Percentiles rank a stretch among this genome's conserved stretches.
These are phyloP conservation scores for Apostichopus parvimensis DNA, from an alignment of 35 echinoderm and acorn worm genomes.

Conservation along the genomic window DNA sequence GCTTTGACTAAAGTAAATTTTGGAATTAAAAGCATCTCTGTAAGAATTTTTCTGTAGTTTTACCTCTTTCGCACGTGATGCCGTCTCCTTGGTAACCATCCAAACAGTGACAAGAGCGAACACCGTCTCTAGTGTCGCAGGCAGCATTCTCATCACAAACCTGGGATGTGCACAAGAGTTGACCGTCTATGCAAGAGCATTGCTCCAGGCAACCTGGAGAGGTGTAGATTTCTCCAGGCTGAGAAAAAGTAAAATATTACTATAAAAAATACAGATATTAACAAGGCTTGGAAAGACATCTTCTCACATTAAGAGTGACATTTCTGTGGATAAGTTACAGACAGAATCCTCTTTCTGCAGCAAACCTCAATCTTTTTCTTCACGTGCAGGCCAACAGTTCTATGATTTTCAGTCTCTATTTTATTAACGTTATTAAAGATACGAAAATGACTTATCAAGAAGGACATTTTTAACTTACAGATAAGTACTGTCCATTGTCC, in stretches of 20 bases:
- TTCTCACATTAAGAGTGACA: no score
- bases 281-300: no score
- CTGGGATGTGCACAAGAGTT: background rate
- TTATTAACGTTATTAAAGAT: background rate
- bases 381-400: no score
- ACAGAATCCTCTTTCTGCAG: no score
- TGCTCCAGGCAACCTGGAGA: constrained; percentile 7
- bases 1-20: no score
- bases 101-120: constrained; percentile 18
- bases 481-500: constrained; percentile 29
- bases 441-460: background rate
- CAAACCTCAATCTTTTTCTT: no score
- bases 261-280: no score
- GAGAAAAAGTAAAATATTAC: background rate
- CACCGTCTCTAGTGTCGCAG: constrained; percentile 38
- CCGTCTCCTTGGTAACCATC: constrained; percentile 49
- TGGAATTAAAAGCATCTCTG: no score
- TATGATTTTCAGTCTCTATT: no score
- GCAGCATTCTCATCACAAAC: constrained; percentile 1
- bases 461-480: background rate
- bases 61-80: constrained; percentile 43
- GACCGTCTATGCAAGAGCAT: constrained; percentile 34
- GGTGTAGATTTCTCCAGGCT: constrained; percentile 29
- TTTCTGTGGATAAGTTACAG: no score
- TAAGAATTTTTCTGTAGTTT: background rate